Conservation (phyloP, 2,797 vertebrate genomes). For the Pangasius larnaudii region DNA sequence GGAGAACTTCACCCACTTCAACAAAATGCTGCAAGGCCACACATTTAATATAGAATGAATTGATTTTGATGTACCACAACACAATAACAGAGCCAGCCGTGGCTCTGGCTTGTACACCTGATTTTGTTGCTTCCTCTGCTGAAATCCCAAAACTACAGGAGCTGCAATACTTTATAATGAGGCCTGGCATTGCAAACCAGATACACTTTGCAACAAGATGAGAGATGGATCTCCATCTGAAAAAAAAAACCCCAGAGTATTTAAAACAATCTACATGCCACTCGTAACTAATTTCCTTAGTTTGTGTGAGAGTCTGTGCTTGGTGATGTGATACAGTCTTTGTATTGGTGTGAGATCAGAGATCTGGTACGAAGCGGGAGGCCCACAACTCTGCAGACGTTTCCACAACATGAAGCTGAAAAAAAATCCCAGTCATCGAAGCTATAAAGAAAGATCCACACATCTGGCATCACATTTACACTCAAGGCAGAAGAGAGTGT, state of each 20-base stretch:
- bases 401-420: neutral
- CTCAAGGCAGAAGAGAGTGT: neutral
- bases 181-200: neutral
- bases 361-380: too few species aligned
- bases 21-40: neutral
- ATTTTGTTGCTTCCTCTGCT: neutral
- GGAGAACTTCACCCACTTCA: neutral
- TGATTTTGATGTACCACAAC: constrained; percentile 5
- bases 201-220: neutral
- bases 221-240: neutral
- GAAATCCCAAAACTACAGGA: neutral
- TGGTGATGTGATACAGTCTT: neutral
- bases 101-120: neutral
- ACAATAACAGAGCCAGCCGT: neutral
- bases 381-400: neutral
- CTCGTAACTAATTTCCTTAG: neutral
- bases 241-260: neutral
- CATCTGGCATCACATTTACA: neutral
- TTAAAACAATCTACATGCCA: neutral
- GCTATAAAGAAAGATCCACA: neutral
- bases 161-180: neutral
- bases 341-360: neutral
- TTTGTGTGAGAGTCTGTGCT: neutral
- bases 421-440: neutral
- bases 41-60: constrained; percentile 10